Percentiles rank a stretch among this genome's conserved stretches.
Conservation (phyloP, 2,797 vertebrate genomes). For the Gallinago solitaria region DNA sequence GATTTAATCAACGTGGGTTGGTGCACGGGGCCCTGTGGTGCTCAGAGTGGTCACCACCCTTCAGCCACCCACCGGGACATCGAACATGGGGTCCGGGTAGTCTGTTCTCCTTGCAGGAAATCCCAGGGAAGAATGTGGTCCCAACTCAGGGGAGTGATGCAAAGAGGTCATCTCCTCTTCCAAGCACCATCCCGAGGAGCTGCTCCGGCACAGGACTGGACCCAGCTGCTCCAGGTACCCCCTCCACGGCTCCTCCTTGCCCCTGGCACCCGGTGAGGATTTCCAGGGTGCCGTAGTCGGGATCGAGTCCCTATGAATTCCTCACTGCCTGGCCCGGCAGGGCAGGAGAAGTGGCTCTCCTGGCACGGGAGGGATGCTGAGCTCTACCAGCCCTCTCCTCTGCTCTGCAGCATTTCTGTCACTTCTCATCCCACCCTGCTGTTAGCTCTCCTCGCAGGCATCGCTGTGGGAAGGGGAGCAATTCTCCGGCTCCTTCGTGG, state of each 20-base stretch:
- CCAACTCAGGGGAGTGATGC: not conserved
- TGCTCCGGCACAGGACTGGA: not conserved
- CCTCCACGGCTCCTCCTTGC: not conserved
- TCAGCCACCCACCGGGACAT: not conserved
- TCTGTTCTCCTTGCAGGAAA: accelerated
- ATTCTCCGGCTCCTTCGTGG: not conserved
- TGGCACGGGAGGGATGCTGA: not conserved
- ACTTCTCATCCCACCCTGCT: not conserved
- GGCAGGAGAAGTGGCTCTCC: not conserved
- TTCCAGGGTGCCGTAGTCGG: not conserved
- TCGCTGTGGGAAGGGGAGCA: not conserved
- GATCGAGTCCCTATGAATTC: not conserved
- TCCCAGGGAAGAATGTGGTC: not conserved
- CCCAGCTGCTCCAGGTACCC: not conserved
- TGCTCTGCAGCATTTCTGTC: not conserved
- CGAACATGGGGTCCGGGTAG: not conserved
- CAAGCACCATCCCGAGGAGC: not conserved
- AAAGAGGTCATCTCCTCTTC: not conserved
- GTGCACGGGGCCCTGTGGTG: not conserved
- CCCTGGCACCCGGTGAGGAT: not conserved
- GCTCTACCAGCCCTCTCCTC: not conserved
- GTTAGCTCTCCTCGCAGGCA: conserved; percentile 35
- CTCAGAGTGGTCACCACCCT: not conserved
- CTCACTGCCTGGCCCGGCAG: not conserved
- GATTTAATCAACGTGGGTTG: conserved; percentile 21